These are phyloP conservation scores for Heliconius cydno DNA, from an alignment of 2,888 invertebrate species.

Conservation along the genomic window DNA sequence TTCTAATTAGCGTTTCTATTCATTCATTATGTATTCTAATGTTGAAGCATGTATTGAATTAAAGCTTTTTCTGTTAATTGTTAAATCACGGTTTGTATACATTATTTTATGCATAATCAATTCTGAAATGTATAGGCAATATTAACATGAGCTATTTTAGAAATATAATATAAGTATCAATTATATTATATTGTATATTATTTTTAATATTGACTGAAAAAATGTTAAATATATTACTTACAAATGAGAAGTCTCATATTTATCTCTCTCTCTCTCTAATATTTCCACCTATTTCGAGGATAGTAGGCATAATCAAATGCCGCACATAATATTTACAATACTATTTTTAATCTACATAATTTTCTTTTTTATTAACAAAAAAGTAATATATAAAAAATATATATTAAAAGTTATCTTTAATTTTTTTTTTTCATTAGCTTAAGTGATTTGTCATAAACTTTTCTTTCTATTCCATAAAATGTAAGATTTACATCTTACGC, in stretches of 20 bases:
- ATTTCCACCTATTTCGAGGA: too few relatives aligned
- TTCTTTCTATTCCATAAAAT: conserved; percentile 6
- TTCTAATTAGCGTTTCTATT: neutral
- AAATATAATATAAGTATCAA: too few relatives aligned
- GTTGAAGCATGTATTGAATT: neutral
- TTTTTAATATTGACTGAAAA: too few relatives aligned
- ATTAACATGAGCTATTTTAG: neutral
- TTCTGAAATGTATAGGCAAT: neutral
- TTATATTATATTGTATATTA: too few relatives aligned
- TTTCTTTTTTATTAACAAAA: neutral
- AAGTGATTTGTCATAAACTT: neutral
- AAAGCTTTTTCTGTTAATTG: neutral
- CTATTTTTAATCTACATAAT: neutral
- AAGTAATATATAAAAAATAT: neutral
- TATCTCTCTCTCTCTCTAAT: too few relatives aligned
- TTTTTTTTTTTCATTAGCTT: conserved; percentile 9
- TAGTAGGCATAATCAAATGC: neutral
- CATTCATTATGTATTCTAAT: neutral
- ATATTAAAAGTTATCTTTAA: neutral
- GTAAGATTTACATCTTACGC: conserved; percentile 7
- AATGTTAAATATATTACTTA: too few relatives aligned
- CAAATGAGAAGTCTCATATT: too few relatives aligned
- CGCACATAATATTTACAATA: neutral
- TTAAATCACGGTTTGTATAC: neutral
- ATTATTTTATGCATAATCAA: neutral